Percentiles rank a stretch among this genome's conserved stretches.
Evolutionary conservation across 2,797 vertebrate species (phyloP).

Genomic region (Otolemur crassicaudatus): DNA sequence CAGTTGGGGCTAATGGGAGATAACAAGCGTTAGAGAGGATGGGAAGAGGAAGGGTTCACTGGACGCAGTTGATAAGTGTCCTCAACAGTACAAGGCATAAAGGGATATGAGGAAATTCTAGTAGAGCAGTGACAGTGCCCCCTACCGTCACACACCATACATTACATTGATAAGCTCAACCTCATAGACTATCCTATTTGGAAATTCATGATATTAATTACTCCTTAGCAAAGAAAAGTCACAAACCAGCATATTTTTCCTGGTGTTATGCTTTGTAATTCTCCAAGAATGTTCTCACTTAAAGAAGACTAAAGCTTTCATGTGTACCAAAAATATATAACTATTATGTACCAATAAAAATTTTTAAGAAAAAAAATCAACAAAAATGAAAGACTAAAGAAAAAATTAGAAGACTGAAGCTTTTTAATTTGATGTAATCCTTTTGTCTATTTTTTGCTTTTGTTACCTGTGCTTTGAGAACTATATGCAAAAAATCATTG

Average conservation of each 20-base stretch:
- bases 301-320: neutral
- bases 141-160: neutral
- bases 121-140: no score
- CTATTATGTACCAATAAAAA: neutral
- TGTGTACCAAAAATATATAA: neutral
- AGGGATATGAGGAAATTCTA: neutral
- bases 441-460: neutral
- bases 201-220: neutral
- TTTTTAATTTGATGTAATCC: neutral
- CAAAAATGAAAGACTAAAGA: neutral
- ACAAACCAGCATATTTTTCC: neutral
- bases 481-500: neutral
- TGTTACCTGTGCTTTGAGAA: no score
- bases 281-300: neutral
- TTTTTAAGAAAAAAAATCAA: neutral
- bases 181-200: neutral
- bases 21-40: no score
- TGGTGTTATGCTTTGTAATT: neutral
- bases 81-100: neutral
- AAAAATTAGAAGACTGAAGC: neutral
- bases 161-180: neutral
- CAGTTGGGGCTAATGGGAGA: fast-evolving
- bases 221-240: neutral
- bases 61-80: neutral
- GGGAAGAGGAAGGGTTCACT: no score